Evolutionary conservation across 2,113 vertebrate species (phyloP).

Genomic region (Chauna torquata): DNA sequence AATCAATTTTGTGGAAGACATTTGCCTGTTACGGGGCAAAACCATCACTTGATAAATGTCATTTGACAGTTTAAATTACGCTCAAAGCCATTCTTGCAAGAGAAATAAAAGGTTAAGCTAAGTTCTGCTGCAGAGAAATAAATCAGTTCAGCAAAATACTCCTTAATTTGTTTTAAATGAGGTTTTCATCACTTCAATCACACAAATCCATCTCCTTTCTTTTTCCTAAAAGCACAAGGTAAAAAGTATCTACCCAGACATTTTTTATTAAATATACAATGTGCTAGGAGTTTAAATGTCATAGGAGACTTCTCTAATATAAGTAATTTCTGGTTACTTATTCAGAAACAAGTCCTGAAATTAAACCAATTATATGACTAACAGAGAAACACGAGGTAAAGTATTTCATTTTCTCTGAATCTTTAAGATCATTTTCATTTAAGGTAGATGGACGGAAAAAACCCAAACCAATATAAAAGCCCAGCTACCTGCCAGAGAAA

Average conservation of each 20-base stretch:
- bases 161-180: constrained; percentile 66
- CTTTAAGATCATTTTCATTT: not conserved
- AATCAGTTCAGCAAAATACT: constrained; percentile 60
- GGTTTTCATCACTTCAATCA: constrained; percentile 53
- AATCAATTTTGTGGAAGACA: constrained; percentile 68
- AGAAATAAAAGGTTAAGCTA: constrained; percentile 69
- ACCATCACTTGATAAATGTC: constrained; percentile 63
- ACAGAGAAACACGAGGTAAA: not conserved
- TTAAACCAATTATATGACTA: not conserved
- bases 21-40: constrained; percentile 63
- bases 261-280: not conserved
- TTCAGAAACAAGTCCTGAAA: not conserved
- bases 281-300: not conserved
- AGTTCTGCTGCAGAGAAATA: constrained; percentile 51
- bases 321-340: not conserved
- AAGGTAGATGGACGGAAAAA: not conserved
- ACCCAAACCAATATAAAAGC: not conserved
- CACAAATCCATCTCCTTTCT: not conserved
- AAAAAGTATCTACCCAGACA: not conserved
- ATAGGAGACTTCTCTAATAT: not conserved
- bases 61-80: constrained; percentile 69
- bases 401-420: not conserved
- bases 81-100: constrained; percentile 53
- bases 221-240: not conserved
- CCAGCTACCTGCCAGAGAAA: not conserved